Evolutionary conservation across 2,113 vertebrate genomes (phyloP).

Genomic region (Pollimyrus isidori): DNA sequence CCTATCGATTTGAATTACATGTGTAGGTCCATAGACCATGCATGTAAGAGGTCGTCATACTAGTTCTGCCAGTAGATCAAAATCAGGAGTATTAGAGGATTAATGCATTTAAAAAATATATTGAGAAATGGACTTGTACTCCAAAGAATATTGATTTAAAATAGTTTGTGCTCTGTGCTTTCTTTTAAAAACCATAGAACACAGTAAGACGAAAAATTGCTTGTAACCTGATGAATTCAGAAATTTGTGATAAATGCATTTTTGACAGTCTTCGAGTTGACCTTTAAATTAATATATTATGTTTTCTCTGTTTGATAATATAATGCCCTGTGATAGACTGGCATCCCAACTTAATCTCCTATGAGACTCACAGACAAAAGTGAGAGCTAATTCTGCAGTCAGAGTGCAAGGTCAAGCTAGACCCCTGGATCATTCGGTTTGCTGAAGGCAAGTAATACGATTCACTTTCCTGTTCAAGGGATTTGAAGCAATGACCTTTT

Average conservation of each 20-base stretch:
- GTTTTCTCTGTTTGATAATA: background rate
- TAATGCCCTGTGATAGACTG: background rate
- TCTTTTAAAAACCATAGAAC: background rate
- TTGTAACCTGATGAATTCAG: background rate
- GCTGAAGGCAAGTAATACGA: background rate
- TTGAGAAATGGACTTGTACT: background rate
- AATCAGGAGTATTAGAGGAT: background rate
- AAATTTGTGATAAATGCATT: background rate
- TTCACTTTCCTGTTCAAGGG: background rate
- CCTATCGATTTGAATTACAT: background rate
- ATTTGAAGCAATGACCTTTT: background rate
- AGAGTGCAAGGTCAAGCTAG: background rate
- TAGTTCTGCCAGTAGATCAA: background rate
- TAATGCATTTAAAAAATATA: background rate
- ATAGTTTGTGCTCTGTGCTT: background rate
- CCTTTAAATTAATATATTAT: background rate
- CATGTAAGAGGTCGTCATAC: background rate
- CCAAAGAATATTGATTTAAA: background rate
- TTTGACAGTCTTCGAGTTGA: background rate
- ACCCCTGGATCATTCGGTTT: background rate
- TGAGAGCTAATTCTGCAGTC: background rate
- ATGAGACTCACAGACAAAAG: background rate
- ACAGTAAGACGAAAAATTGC: background rate
- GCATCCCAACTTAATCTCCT: background rate
- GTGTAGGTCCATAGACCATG: background rate